phyloP scores from a whole-genome alignment of 2,113 vertebrate species.

The Gallinago media region DNA sequence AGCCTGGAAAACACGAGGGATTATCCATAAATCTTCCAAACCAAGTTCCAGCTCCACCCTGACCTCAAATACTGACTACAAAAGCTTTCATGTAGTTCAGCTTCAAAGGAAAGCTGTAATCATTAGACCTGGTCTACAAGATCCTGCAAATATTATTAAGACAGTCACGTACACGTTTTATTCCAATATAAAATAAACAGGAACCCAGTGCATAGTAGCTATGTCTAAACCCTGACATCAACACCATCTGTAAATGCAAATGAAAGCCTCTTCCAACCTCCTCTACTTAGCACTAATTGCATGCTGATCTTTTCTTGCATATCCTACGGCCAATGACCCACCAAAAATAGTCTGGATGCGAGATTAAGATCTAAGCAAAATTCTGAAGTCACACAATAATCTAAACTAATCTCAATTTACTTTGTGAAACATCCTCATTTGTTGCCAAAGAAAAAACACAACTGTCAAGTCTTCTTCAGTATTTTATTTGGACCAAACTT shows the following conservation, averaged over 20 bases:
- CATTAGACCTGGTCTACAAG: background rate
- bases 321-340: background rate
- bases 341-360: background rate
- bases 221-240: background rate
- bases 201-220: background rate
- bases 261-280: background rate
- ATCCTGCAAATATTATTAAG: background rate
- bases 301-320: background rate
- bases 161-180: background rate
- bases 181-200: background rate
- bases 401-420: background rate
- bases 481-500: background rate
- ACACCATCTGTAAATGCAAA: background rate
- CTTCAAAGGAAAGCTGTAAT: background rate
- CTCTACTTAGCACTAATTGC: background rate
- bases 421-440: background rate
- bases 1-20: conserved; percentile 79
- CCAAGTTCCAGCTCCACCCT: background rate
- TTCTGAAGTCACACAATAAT: background rate
- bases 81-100: background rate
- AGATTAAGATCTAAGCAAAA: background rate
- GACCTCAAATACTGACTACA: background rate
- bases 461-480: background rate
- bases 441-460: background rate
- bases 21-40: conserved; percentile 11